Base-by-base conservation (phyloP, 2,113 vertebrate species). In the Esox niger region DNA sequence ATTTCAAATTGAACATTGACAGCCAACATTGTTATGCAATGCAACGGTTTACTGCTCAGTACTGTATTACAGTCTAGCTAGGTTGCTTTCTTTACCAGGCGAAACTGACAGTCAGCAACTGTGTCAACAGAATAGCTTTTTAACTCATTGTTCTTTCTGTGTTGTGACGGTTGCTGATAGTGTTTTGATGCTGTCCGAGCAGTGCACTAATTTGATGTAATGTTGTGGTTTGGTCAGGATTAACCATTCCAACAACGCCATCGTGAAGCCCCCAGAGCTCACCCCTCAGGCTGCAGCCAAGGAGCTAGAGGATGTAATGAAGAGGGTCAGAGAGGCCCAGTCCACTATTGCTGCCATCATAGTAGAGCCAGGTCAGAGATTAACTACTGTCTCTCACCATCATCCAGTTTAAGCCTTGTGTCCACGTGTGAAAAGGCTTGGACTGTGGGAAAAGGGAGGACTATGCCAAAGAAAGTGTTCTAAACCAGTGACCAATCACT, bases 211-310 rank as follows among this genome's bases (percentile, higher is more conserved):
- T 35, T 31, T 7, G 21, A 54, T 25, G 5, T 5, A 57, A 5
- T 29, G 60, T 33, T 46, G 38, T 81, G 13, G 35, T n/a, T 76
- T 73, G 62, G 73, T 74, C 87, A 99, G 97, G 90, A 97, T 99
- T 78, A 99, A 99, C 92, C 97, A 99, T 92, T 99, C 97, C 89
- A 98, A 98, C 87, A 98, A 98, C 69, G 96, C 96, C 84, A 99
- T 99, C 73, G 96, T 99, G 68, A 99, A 99, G 71, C 97, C 97
- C 15, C 97, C 96, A 57, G 97, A 99, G 91, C 85, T 98, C 91
- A 99, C 97, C 4, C 94, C 96, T 0, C 96, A 98, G 88, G 96
- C 95, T 58, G 96, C 96, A 69, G 96, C 96, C 49, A 98, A 98
- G 84, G 95, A 98, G 49, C 90, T 98, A 25, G 96, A 98, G 82